phyloP scores from a whole-genome alignment of 2,888 invertebrate genomes.

The Thymelicus lineola region DNA sequence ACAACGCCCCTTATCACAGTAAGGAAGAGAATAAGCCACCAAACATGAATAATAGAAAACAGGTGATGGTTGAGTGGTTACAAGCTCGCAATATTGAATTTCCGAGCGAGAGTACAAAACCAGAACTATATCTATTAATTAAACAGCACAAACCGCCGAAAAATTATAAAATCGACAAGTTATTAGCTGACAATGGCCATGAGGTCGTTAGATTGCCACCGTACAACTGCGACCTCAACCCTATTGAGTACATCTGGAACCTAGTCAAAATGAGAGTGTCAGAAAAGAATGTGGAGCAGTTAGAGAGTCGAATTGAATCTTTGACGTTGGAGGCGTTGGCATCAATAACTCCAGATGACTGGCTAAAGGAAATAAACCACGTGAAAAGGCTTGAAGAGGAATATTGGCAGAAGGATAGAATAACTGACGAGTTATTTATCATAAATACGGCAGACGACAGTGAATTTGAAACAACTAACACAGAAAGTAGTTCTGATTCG shows the following conservation, averaged over 20 bases:
- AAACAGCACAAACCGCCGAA: slow-evolving; percentile 43
- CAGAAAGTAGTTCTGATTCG: not conserved
- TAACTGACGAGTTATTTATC: slow-evolving; percentile 33
- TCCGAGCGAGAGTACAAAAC: slow-evolving; percentile 45
- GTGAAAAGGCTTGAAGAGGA: slow-evolving; percentile 27
- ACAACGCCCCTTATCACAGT: no score
- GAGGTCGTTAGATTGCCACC: slow-evolving; percentile 54
- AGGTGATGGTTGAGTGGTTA: no score
- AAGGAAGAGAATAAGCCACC: no score
- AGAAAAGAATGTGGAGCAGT: slow-evolving; percentile 35
- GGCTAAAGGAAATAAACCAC: slow-evolving; percentile 34
- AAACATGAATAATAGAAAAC: no score
- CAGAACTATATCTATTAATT: slow-evolving; percentile 44
- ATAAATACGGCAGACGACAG: slow-evolving; percentile 31
- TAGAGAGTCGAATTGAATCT: slow-evolving; percentile 32
- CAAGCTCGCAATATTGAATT: slow-evolving; percentile 43
- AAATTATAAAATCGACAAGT: slow-evolving; percentile 51
- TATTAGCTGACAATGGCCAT: slow-evolving; percentile 49
- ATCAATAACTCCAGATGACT: slow-evolving; percentile 35
- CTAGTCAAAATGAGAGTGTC: slow-evolving; percentile 18
- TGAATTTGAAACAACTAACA: slow-evolving; percentile 20
- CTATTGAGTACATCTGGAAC: slow-evolving; percentile 50
- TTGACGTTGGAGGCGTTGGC: slow-evolving; percentile 32
- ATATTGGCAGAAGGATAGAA: slow-evolving; percentile 27
- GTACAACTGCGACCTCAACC: slow-evolving; percentile 54